A percentile compares a stretch with the other conserved stretches of the same genome.
Conservation (phyloP, 2,113 vertebrate species). For the Recurvirostra avosetta region DNA sequence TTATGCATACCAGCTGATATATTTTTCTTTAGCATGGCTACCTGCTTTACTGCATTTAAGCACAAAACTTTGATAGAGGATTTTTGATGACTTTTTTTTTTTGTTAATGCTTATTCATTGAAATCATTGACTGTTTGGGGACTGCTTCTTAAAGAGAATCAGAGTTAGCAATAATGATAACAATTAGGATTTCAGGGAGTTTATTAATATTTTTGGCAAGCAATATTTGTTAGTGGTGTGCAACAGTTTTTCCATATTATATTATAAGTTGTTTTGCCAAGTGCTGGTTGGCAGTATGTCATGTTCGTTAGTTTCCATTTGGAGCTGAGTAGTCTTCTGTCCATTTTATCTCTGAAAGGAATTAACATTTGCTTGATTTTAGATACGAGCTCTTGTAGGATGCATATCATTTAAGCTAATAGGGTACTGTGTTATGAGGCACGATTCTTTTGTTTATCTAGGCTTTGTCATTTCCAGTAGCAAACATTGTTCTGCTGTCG, state of each 20-base stretch:
- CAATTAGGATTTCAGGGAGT: background rate
- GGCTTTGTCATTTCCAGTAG: background rate
- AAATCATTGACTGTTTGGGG: background rate
- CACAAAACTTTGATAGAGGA: background rate
- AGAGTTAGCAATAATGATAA: background rate
- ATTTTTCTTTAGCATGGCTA: background rate
- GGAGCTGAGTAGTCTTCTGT: background rate
- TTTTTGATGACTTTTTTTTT: background rate
- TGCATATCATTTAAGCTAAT: background rate
- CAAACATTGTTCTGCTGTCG: background rate
- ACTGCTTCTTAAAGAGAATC: background rate
- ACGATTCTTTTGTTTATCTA: background rate
- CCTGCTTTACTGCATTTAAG: background rate
- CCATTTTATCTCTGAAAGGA: background rate
- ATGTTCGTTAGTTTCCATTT: conserved; percentile 22
- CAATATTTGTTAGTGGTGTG: background rate
- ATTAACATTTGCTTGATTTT: background rate
- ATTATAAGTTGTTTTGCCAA: conserved; percentile 31
- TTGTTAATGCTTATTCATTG: background rate
- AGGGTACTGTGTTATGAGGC: background rate
- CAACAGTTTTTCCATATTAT: background rate
- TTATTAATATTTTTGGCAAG: background rate
- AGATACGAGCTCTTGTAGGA: background rate
- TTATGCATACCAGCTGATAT: background rate
- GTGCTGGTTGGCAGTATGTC: conserved; percentile 18